These are phyloP conservation scores for Dermochelys coriacea DNA, from an alignment of 2,797 vertebrate genomes.

Conservation along the genomic window DNA sequence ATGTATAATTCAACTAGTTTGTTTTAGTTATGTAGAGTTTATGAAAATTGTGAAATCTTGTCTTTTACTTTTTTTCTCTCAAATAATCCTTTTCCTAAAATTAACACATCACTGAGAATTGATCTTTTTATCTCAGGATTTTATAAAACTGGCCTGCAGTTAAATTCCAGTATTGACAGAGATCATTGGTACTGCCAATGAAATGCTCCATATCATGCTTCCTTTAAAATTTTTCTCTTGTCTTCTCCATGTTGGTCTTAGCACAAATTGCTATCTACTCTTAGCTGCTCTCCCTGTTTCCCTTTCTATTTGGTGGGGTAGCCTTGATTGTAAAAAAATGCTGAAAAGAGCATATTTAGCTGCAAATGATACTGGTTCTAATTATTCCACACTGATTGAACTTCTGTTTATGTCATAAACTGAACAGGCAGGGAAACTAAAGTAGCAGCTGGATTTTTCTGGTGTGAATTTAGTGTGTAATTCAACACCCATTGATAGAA, in stretches of 20 bases:
- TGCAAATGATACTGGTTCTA: neutral
- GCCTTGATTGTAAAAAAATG: neutral
- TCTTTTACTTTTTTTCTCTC: neutral
- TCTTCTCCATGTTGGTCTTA: neutral
- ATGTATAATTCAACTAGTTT: neutral
- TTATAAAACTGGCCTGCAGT: neutral
- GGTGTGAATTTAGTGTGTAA: neutral
- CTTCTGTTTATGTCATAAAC: neutral
- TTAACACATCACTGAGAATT: neutral
- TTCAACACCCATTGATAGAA: slow-evolving; percentile 8
- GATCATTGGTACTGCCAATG: neutral
- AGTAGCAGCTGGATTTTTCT: neutral
- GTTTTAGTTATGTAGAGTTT: neutral
- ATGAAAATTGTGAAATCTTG: neutral
- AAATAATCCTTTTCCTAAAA: neutral
- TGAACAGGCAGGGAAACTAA: neutral
- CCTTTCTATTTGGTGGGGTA: neutral
- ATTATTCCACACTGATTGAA: neutral
- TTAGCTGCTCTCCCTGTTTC: neutral
- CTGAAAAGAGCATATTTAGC: neutral
- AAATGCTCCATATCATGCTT: neutral
- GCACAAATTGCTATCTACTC: neutral
- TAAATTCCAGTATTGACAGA: neutral
- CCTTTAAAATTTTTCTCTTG: neutral
- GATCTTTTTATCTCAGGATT: neutral